Percentiles rank a stretch among this genome's conserved stretches.
phyloP scores from a whole-genome alignment of 2,888 invertebrate species.

The Drosophila antonietae region DNA sequence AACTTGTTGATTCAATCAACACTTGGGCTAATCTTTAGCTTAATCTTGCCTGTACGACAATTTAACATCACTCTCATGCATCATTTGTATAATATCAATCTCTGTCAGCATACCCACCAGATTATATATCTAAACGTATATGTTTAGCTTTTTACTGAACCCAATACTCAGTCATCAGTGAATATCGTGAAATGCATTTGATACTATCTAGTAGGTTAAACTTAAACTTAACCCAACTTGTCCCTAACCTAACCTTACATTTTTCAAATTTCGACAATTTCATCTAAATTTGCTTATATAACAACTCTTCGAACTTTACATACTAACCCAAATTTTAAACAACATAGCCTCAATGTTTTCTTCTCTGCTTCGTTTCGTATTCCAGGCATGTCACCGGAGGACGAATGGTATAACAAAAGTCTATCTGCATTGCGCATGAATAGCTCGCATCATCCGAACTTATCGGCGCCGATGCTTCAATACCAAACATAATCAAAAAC shows the following conservation, averaged over 20 bases:
- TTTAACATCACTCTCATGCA: neutral
- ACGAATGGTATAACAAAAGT: slow-evolving; percentile 99
- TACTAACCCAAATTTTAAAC: neutral
- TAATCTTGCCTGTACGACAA: neutral
- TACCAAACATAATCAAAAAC: slow-evolving; percentile 96
- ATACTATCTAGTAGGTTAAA: too few relatives aligned
- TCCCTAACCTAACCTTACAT: neutral
- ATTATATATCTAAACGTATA: neutral
- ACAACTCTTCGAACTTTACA: neutral
- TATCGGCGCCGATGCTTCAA: slow-evolving; percentile 98
- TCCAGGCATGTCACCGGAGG: slow-evolving; percentile 95
- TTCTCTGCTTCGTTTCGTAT: neutral
- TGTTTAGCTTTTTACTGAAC: neutral
- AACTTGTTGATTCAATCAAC: slow-evolving; percentile 17
- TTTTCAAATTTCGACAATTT: neutral
- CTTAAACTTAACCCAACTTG: neutral
- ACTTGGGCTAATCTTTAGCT: slow-evolving; percentile 20
- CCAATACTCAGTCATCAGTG: neutral
- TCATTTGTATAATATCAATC: neutral
- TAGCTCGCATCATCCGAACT: slow-evolving; percentile 96
- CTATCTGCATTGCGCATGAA: slow-evolving; percentile 98
- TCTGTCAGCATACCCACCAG: neutral
- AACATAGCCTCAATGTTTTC: neutral
- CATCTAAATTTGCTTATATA: neutral
- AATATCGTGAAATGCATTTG: too few relatives aligned